These are phyloP conservation scores for Heterodera schachtii DNA, from an alignment of 1,140 invertebrate genomes.

Conservation along the genomic window DNA sequence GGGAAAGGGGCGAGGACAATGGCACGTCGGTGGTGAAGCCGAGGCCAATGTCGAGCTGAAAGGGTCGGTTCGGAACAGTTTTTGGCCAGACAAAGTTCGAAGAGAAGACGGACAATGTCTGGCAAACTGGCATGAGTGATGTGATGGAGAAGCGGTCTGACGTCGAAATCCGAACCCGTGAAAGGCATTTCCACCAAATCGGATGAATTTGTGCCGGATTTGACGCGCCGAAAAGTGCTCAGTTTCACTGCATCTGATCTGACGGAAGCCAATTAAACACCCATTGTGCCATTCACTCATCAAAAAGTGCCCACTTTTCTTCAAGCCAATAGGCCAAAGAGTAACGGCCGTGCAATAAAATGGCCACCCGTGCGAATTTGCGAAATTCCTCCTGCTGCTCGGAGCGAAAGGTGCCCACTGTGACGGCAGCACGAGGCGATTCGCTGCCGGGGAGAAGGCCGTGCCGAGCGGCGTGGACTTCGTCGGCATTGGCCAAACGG, in stretches of 20 bases:
- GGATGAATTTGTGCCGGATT: slow-evolving; percentile 17
- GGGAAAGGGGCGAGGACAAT: slow-evolving; percentile 15
- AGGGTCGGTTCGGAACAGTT: background rate
- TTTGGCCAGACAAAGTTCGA: background rate
- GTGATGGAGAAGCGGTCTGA: slow-evolving; percentile 34
- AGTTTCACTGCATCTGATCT: slow-evolving; percentile 4
- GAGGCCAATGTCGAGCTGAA: slow-evolving; percentile 35
- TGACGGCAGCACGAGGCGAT: slow-evolving; percentile 37
- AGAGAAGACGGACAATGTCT: slow-evolving; percentile 21
- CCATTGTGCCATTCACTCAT: no score
- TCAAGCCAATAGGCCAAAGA: slow-evolving; percentile 48
- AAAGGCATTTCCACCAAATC: slow-evolving; percentile 30
- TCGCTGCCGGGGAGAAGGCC: slow-evolving; percentile 42
- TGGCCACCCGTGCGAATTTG: slow-evolving; percentile 31
- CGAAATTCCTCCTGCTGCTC: slow-evolving; percentile 45
- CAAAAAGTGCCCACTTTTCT: slow-evolving; percentile 19
- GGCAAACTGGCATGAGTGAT: slow-evolving; percentile 44
- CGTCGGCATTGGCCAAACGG: slow-evolving; percentile 19
- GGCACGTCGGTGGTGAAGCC: slow-evolving; percentile 43
- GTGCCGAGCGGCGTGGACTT: background rate
- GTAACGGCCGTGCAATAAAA: slow-evolving; percentile 44
- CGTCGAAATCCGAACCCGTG: slow-evolving; percentile 35
- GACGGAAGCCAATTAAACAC: background rate
- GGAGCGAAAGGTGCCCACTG: slow-evolving; percentile 43
- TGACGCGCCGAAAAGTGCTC: slow-evolving; percentile 26